These are phyloP conservation scores for Lochmaea crataegi DNA, from an alignment of 2,888 invertebrate species.

Conservation along the genomic window DNA sequence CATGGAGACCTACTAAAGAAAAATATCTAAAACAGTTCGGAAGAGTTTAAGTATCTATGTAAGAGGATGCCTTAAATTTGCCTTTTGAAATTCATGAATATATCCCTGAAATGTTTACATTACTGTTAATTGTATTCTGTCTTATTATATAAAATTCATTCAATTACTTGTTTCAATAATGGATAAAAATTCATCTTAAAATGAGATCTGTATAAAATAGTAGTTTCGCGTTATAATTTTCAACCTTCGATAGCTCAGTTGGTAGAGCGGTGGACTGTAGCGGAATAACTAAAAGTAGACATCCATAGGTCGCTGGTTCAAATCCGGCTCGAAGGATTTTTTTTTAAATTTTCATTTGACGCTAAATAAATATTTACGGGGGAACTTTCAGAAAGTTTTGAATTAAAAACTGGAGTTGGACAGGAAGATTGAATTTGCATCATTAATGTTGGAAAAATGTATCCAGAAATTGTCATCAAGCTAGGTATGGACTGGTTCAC, in stretches of 20 bases:
- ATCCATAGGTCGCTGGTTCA: constrained; percentile 71
- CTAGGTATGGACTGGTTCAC: no score
- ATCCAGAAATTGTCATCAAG: no score
- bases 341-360: constrained; percentile 15
- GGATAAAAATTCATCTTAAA: no score
- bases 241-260: constrained; percentile 62
- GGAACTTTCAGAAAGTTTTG: no score
- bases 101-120: no score
- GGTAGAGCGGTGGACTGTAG: constrained; percentile 63
- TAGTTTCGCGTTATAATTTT: background rate
- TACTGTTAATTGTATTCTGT: no score
- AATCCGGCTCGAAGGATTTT: constrained; percentile 59
- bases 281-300: constrained; percentile 38
- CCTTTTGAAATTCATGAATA: background rate
- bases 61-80: background rate
- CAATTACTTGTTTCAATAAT: no score
- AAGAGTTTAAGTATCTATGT: constrained; percentile 28
- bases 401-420: no score
- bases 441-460: no score
- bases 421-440: no score
- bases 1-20: constrained; percentile 36
- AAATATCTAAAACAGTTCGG: constrained; percentile 34
- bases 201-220: no score
- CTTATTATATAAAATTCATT: no score
- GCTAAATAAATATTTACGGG: background rate